Conservation (phyloP, 1,140 invertebrate species). For the Diorhabda carinulata region DNA sequence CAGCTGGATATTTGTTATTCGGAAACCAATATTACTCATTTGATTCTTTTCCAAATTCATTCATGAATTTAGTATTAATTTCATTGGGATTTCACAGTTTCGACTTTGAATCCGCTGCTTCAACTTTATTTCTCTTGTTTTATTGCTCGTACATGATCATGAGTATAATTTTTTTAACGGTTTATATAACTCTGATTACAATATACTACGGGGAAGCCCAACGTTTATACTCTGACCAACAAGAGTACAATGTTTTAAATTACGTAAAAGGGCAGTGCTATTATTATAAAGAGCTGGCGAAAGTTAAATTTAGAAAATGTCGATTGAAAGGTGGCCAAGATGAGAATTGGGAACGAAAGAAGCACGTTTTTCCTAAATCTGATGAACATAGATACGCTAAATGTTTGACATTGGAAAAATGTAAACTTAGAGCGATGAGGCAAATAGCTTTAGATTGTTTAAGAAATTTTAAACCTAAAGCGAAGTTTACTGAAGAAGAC, state of each 20-base stretch:
- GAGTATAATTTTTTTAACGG: constrained; percentile 24
- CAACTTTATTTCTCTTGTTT: constrained; percentile 21
- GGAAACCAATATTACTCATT: constrained; percentile 25
- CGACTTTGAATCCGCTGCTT: constrained; percentile 15
- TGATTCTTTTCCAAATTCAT: constrained; percentile 13
- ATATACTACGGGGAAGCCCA: constrained; percentile 27
- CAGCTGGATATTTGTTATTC: constrained; percentile 24
- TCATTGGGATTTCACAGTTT: constrained; percentile 20
- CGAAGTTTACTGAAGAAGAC: not conserved
- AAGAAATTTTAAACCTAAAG: constrained; percentile 4
- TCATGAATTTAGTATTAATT: constrained; percentile 24
- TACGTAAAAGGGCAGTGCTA: constrained; percentile 25
- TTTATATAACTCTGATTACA: constrained; percentile 32
- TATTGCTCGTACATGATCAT: constrained; percentile 27
- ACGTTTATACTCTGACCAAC: constrained; percentile 20
- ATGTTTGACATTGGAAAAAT: constrained; percentile 21
- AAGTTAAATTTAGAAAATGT: constrained; percentile 10
- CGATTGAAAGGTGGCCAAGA: constrained; percentile 10
- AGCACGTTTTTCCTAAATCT: constrained; percentile 23
- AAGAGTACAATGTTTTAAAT: constrained; percentile 15
- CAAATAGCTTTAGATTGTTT: not conserved
- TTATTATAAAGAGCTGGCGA: constrained; percentile 22
- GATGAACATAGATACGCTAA: constrained; percentile 27
- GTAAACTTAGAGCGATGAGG: constrained; percentile 11
- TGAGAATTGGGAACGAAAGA: constrained; percentile 5